phyloP scores from a whole-genome alignment of 2,888 invertebrate genomes.

The Diplazon laetatorius region DNA sequence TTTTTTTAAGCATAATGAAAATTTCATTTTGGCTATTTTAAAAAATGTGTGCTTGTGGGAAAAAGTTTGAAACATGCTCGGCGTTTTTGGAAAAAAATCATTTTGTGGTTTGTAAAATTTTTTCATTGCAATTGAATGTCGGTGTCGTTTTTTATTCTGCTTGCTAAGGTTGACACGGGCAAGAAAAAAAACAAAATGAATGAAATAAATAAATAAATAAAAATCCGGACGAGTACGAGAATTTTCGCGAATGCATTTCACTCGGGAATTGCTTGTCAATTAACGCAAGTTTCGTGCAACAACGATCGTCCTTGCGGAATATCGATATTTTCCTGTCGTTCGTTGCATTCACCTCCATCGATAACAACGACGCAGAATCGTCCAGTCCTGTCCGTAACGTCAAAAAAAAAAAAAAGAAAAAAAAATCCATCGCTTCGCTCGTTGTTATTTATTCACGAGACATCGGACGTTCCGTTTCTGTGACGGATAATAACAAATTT shows the following conservation, averaged over 20 bases:
- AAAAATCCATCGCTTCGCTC: constrained; percentile 8
- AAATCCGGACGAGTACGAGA: constrained; percentile 27
- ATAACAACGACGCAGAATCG: constrained; percentile 49
- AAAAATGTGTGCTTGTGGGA: too few relatives aligned
- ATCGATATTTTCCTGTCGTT: constrained; percentile 59
- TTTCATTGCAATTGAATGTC: too few relatives aligned
- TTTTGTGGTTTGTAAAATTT: constrained; percentile 23
- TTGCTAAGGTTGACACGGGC: constrained; percentile 36
- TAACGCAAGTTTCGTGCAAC: constrained; percentile 31
- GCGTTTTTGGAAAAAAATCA: too few relatives aligned
- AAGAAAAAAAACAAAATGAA: too few relatives aligned
- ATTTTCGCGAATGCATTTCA: constrained; percentile 21
- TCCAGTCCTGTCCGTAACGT: constrained; percentile 6
- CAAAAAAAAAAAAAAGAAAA: not conserved
- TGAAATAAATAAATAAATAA: not conserved
- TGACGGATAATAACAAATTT: constrained; percentile 26
- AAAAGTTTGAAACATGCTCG: too few relatives aligned
- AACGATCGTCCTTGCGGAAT: constrained; percentile 28
- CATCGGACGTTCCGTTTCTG: constrained; percentile 4
- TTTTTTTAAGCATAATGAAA: too few relatives aligned
- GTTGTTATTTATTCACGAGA: constrained; percentile 58
- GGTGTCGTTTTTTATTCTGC: not conserved
- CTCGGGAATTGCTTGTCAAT: constrained; percentile 59
- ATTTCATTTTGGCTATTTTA: too few relatives aligned
- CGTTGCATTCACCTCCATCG: constrained; percentile 42